Percentiles rank a stretch among this genome's conserved stretches.
These are phyloP conservation scores for Spea hammondii DNA, from an alignment of 2,797 vertebrate genomes.

Conservation along the genomic window DNA sequence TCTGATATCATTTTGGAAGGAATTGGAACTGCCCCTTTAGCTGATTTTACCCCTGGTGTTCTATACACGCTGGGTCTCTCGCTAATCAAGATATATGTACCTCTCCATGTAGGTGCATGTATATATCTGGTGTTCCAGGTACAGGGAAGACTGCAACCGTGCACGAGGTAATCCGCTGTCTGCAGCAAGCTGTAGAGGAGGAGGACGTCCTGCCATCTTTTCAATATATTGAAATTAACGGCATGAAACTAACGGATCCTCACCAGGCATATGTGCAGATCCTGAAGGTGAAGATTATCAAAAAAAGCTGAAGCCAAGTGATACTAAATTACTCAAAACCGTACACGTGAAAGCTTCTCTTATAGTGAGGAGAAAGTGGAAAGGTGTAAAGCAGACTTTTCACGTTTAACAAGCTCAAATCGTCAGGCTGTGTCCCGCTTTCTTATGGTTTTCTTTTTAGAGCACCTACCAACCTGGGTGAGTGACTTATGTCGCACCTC, in stretches of 20 bases:
- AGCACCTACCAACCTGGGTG: not conserved
- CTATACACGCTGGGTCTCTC: not conserved
- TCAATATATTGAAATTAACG: constrained; percentile 86
- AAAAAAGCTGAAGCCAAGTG: not conserved
- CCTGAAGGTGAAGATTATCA: constrained; percentile 72
- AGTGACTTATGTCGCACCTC: not conserved
- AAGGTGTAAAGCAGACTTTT: no score
- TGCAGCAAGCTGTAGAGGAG: constrained; percentile 75
- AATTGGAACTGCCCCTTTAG: not conserved
- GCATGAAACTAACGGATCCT: constrained; percentile 97
- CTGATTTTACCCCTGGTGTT: not conserved
- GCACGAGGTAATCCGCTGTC: constrained; percentile 82
- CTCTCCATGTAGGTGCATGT: constrained; percentile 83
- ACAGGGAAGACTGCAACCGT: constrained; percentile 96
- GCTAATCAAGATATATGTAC: not conserved
- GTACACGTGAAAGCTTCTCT: not conserved
- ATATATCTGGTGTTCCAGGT: constrained; percentile 94
- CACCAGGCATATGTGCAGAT: constrained; percentile 94
- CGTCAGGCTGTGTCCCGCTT: no score
- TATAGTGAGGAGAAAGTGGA: no score
- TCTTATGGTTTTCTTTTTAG: not conserved
- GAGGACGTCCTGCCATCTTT: constrained; percentile 79
- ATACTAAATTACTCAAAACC: not conserved
- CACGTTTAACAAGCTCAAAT: no score
- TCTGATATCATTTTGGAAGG: no score